Percentiles rank a stretch among this genome's conserved stretches.
Evolutionary conservation across 2,113 vertebrate species (phyloP).

Genomic region (Salvelinus sp.): DNA sequence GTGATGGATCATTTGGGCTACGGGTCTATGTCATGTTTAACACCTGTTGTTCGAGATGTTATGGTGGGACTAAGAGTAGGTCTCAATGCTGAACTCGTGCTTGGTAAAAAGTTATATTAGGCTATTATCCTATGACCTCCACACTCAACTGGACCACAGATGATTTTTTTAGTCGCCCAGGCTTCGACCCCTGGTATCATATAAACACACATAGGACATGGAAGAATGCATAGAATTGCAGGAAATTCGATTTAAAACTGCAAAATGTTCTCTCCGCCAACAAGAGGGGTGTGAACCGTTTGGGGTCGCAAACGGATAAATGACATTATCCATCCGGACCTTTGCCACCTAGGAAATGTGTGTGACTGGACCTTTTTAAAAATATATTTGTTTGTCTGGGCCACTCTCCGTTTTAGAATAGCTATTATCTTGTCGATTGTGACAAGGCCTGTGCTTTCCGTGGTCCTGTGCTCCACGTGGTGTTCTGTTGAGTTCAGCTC

Average conservation of each 20-base stretch:
- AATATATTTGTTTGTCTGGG: background rate
- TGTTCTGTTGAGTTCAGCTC: background rate
- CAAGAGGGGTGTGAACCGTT: too few species aligned
- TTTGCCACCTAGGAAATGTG: too few species aligned
- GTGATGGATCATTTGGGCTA: slow-evolving; percentile 2
- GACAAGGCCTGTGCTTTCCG: background rate
- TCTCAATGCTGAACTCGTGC: background rate
- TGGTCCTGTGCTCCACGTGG: background rate
- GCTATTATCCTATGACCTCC: background rate
- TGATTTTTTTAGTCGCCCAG: too few species aligned
- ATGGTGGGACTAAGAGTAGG: background rate
- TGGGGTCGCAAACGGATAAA: too few species aligned
- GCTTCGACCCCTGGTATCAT: too few species aligned
- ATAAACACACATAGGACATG: too few species aligned
- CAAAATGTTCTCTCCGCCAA: too few species aligned
- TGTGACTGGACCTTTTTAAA: too few species aligned
- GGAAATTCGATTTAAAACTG: too few species aligned
- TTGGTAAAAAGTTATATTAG: background rate
- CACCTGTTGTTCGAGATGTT: background rate
- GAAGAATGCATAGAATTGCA: too few species aligned
- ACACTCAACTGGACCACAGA: too few species aligned
- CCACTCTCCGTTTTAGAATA: background rate
- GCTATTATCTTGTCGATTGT: background rate
- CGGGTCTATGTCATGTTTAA: background rate
- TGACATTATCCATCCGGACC: too few species aligned